Percentiles rank a stretch among this genome's conserved stretches.
phyloP scores from a whole-genome alignment of 2,888 invertebrate genomes.

The Mesochorus sp. region DNA sequence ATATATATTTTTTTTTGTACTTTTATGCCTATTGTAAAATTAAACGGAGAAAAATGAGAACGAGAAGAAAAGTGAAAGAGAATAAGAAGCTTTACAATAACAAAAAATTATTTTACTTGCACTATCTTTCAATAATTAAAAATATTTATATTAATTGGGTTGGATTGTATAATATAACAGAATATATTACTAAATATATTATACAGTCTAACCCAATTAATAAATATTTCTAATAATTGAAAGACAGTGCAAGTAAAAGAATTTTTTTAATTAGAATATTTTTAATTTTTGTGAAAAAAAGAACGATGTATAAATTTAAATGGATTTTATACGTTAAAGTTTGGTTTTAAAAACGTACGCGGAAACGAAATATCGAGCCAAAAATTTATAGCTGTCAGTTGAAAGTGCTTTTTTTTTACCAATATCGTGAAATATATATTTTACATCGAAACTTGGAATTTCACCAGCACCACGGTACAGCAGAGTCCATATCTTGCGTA shows the following conservation, averaged over 20 bases:
- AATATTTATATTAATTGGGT: not conserved
- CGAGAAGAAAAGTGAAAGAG: slow-evolving; percentile 34
- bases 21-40: not conserved
- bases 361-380: too few species aligned
- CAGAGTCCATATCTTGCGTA: not conserved
- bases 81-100: not conserved
- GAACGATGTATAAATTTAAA: too few species aligned
- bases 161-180: not conserved
- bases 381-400: too few species aligned
- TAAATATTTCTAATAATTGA: not conserved
- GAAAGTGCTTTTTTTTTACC: too few species aligned
- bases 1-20: not conserved
- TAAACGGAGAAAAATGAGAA: slow-evolving; percentile 9
- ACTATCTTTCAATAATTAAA: not conserved
- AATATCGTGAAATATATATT: not conserved
- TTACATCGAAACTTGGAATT: not conserved
- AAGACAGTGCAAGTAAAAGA: not conserved
- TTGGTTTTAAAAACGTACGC: too few species aligned
- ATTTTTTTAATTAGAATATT: too few species aligned
- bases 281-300: too few species aligned
- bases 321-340: too few species aligned
- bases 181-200: not conserved
- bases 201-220: not conserved
- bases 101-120: not conserved
- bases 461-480: too few species aligned